phyloP scores from a whole-genome alignment of 2,113 vertebrate species.

The Axis porcinus region DNA sequence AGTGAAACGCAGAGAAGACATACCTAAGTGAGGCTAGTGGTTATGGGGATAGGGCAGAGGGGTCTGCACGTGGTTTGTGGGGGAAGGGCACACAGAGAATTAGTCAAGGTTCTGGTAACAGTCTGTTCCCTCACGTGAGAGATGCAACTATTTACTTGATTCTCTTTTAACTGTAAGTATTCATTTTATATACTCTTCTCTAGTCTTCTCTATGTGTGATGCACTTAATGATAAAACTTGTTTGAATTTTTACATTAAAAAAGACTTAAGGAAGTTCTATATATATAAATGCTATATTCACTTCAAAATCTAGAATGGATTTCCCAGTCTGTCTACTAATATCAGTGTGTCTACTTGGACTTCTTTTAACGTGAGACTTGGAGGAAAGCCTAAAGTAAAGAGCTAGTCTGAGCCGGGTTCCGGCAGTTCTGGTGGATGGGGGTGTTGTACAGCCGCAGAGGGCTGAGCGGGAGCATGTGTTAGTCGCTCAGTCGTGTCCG shows the following conservation, averaged over 20 bases:
- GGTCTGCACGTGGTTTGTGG: neutral
- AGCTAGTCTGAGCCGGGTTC: neutral
- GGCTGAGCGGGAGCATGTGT: neutral
- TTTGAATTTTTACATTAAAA: neutral
- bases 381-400: neutral
- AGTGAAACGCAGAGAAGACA: neutral
- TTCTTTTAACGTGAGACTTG: constrained; percentile 5
- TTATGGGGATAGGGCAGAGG: neutral
- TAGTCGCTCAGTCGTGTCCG: neutral
- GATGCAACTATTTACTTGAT: neutral
- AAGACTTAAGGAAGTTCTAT: neutral
- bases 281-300: neutral
- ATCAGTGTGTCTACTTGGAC: neutral
- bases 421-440: neutral
- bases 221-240: neutral
- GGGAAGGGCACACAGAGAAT: neutral
- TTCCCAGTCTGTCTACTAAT: neutral
- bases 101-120: neutral
- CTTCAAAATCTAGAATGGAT: neutral
- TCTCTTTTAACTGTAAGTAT: neutral
- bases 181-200: neutral
- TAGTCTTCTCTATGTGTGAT: neutral
- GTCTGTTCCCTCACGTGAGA: neutral
- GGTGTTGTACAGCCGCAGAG: neutral
- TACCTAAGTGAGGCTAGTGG: neutral